Base-by-base conservation (phyloP, 2,888 invertebrate genomes). In the Melanophora roralis region DNA sequence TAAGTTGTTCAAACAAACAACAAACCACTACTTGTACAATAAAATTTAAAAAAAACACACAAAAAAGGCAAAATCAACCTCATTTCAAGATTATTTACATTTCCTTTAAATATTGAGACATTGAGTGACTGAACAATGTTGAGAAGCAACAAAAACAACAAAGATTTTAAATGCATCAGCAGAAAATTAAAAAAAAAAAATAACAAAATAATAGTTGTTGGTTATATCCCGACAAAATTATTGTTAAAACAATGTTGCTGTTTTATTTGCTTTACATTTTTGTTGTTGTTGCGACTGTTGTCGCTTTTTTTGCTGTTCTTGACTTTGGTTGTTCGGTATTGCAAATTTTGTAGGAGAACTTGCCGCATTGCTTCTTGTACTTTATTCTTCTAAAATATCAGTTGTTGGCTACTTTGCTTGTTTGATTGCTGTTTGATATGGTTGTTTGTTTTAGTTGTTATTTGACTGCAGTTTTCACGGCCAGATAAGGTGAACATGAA, bases 1-100 rank as follows among this genome's bases (percentile, higher is more conserved):
- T n/a, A 19, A 38, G n/a, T 6, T 51, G 23, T n/a, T 40, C 53
- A n/a, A 53, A 43, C 21, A 62, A 16, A 34, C 68, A 36, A 53
- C 53, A 53, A n/a, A 62, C 47, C 27, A 27, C 27, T 72, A 62
- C 40, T 7, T 40, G 14, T 59, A 27, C n/a, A n/a, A n/a, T 6
- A 21, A 53, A 68, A 55, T 21, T 34, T 40, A 34, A 65, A 40
- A 23, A 32, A 27, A 11, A 19, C 27, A 51, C n/a, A 27, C 32
- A n/a, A 36, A 47, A 32, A 40, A 36, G 7, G 3, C 4, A 55
- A 68, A 76, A 77, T 65, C 77, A 57, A 78, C 75, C 68, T 81
- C 71, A 75, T 81, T 78, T 82, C 75, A 76, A 82, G 82, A 82
- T 82, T 82, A 81, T 83, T 82, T 82, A 82, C 83, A 82, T 83